Evolutionary conservation across 2,797 vertebrate species (phyloP), one percentile per base, ranked within the genome.

Genomic region (Octomys mimax): DNA sequence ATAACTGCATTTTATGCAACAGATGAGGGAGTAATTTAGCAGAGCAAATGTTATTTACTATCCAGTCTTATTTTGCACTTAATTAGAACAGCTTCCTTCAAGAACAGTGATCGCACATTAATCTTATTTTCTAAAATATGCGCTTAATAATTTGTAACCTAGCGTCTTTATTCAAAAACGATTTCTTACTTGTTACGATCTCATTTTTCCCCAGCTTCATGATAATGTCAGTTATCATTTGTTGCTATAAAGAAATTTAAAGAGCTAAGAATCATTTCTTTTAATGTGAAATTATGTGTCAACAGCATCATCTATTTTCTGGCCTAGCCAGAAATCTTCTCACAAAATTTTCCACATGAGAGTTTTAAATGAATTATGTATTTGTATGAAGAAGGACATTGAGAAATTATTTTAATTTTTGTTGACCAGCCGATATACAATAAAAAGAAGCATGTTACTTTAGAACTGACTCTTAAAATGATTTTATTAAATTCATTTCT

Each of bases 81-180:
- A 97, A 96, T 97, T 97, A 96, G 61, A 66, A 95, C 26, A 93
- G 71, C 54, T 96, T 96, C 64, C 92, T 94, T 96, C 81, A 95
- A 49, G n/a, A 87, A 7, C 90, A 79, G 57, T 79, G 52, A 94
- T 91, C 10, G 95, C 88, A 97, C 92, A 94, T 97, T 96, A 96
- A 96, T 97, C 91, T 97, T 96, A 49, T 95, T 97, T 96, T 93
- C 80, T 96, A 88, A 97, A 96, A 96, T 96, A 94, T 73, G 95
- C 94, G 49, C 79, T 95, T 96, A 96, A 97, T 98, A 98, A 78
- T 86, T 90, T 96, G 90, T 77, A 95, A 89, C 75, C 87, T 92
- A 95, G 95, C 96, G 96, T 92, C 75, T 96, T 97, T 94, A 97
- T 95, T 96, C 96, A 84, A 96, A 94, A 39, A 93, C 91, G 85